Evolutionary conservation across 2,888 invertebrate species (phyloP).

Genomic region (Lagria hirta): DNA sequence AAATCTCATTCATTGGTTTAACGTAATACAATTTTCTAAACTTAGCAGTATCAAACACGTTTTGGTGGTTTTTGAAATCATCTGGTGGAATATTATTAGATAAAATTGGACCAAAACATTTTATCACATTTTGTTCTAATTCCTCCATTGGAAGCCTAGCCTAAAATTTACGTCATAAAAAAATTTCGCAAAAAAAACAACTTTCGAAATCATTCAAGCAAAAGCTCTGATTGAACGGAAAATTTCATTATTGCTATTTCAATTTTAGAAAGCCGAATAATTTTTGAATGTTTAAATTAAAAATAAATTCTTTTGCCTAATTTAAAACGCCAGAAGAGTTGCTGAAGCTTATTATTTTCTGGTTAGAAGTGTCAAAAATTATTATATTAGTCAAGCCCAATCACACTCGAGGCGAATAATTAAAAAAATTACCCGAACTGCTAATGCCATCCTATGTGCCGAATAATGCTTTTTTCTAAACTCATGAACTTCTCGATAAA

Average conservation of each 20-base stretch:
- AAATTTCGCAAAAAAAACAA: slow-evolving; percentile 1
- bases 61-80: slow-evolving; percentile 61
- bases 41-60: slow-evolving; percentile 62
- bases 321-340: too few relatives aligned
- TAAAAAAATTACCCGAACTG: slow-evolving; percentile 69
- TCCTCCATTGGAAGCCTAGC: slow-evolving; percentile 64
- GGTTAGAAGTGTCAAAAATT: too few relatives aligned
- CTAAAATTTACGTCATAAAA: slow-evolving; percentile 39
- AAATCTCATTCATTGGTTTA: slow-evolving; percentile 72
- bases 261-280: too few relatives aligned
- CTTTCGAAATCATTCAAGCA: too few relatives aligned
- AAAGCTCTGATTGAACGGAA: too few relatives aligned
- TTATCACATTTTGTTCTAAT: slow-evolving; percentile 65
- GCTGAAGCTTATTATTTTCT: too few relatives aligned
- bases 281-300: too few relatives aligned
- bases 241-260: too few relatives aligned
- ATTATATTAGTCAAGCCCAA: too few relatives aligned
- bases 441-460: slow-evolving; percentile 84
- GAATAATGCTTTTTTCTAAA: slow-evolving; percentile 80
- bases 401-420: too few relatives aligned
- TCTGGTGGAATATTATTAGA: slow-evolving; percentile 64
- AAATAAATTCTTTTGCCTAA: too few relatives aligned
- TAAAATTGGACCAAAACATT: slow-evolving; percentile 69
- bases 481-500: slow-evolving; percentile 71
- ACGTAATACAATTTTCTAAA: slow-evolving; percentile 74